A percentile compares a stretch with the other conserved stretches of the same genome.
These are phyloP conservation scores for Stigmatopora argus DNA, from an alignment of 2,113 vertebrate species.

Conservation along the genomic window DNA sequence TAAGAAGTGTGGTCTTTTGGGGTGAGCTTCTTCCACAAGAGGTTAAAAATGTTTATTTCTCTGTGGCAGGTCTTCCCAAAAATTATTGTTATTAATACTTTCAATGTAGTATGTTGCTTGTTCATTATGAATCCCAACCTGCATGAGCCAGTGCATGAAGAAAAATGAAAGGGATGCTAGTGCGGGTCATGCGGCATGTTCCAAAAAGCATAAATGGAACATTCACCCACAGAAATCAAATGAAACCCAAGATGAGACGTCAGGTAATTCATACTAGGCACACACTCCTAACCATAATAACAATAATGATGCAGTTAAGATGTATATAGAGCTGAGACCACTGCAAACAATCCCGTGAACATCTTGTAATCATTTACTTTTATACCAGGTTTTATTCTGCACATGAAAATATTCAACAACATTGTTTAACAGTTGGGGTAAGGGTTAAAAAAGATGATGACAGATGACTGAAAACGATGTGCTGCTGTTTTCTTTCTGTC, in stretches of 20 bases:
- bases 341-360: conserved; percentile 9
- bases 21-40: conserved; percentile 16
- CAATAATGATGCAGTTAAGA: conserved; percentile 6
- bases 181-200: conserved; percentile 11
- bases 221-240: conserved; percentile 10
- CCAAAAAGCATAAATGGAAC: conserved; percentile 17
- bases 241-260: conserved; percentile 1
- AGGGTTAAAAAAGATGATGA: conserved; percentile 6
- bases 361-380: conserved; percentile 15
- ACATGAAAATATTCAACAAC: conserved; percentile 22
- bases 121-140: conserved; percentile 7
- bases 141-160: background rate
- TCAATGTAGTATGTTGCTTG: conserved; percentile 7
- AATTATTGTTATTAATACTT: conserved; percentile 7
- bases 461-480: conserved; percentile 13
- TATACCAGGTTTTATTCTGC: conserved; percentile 21
- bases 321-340: conserved; percentile 8
- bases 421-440: background rate
- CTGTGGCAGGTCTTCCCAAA: conserved; percentile 6
- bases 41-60: conserved; percentile 32
- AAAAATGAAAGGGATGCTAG: conserved; percentile 8
- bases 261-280: conserved; percentile 10
- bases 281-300: background rate
- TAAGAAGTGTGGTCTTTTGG: conserved; percentile 4
- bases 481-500: conserved; percentile 13